Percentiles rank a stretch among this genome's conserved stretches.
phyloP scores from a whole-genome alignment of 1,140 invertebrate species.

The Cheumatopsyche charites region DNA sequence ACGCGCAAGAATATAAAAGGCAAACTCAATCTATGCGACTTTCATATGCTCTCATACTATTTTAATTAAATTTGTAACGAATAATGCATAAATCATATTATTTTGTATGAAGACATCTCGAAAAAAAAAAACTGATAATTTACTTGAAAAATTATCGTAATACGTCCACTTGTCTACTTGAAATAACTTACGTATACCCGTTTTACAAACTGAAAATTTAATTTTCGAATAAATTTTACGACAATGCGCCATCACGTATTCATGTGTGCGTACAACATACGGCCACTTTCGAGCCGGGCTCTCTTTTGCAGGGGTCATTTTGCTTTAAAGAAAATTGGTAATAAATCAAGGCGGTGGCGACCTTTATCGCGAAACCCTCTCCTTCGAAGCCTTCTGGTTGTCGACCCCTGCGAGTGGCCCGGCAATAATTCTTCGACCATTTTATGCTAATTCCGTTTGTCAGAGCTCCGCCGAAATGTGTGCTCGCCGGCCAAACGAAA shows the following conservation, averaged over 20 bases:
- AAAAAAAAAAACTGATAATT: too few relatives aligned
- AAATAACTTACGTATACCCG: too few relatives aligned
- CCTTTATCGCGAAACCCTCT: constrained; percentile 33
- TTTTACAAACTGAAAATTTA: too few relatives aligned
- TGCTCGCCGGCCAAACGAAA: constrained; percentile 17
- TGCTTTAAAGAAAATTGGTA: constrained; percentile 46
- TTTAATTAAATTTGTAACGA: too few relatives aligned
- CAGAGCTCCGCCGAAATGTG: constrained; percentile 30
- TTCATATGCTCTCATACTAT: too few relatives aligned
- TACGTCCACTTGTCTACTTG: too few relatives aligned
- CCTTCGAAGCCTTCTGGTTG: constrained; percentile 31
- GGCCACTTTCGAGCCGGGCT: not conserved
- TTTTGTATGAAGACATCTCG: too few relatives aligned
- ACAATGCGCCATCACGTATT: not conserved
- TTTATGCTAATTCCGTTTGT: constrained; percentile 41
- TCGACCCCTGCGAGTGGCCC: constrained; percentile 25
- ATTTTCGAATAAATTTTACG: not conserved
- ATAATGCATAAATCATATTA: too few relatives aligned
- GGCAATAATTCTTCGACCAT: constrained; percentile 40
- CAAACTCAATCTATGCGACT: too few relatives aligned
- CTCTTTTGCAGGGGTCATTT: constrained; percentile 32
- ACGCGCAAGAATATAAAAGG: too few relatives aligned
- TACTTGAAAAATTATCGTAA: too few relatives aligned
- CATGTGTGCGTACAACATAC: not conserved
- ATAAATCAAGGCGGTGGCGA: constrained; percentile 41